Evolutionary conservation across 2,888 invertebrate species (phyloP), one percentile per base, ranked within the genome.

Genomic region (Mythimna pallens): DNA sequence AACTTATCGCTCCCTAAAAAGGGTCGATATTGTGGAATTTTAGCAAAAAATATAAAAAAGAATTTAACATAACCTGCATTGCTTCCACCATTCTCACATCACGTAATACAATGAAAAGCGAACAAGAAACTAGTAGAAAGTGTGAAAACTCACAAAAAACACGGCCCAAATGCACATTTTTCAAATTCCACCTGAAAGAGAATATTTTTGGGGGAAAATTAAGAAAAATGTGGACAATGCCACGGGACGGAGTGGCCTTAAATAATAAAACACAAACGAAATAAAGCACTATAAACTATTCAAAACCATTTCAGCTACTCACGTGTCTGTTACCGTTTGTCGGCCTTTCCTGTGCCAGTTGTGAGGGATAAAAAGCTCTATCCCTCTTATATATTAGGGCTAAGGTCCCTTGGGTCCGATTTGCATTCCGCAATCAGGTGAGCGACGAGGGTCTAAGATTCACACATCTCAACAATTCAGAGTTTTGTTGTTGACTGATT

Each of bases 361-460:
- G 84, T 86, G 82, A 57, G 76, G 88, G 82, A 93, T 90, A 92
- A 90, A 89, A 88, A 87, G 80, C 90, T 89, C 86, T 92, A 92
- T 92, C 88, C 82, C 76, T 81, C 82, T 85, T 83, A 83, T 76
- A 86, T 89, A 91, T 89, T 90, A 88, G 87, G 86, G 83, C 80
- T 86, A 89, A 78, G 88, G 80, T 92, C 91, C 90, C 89, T 65
- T 87, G 90, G 89, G 92, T 54, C 57, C 88, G 83, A 91, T 92
- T 92, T 89, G 89, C 89, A 89, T 92, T 91, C 92, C 92, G 91
- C 91, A 93, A 93, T 92, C 93, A 92, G 93, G 92, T 93, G 89
- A 91, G 86, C 89, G 90, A 91, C 89, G 89, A 91, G 93, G 92
- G 93, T 91, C 89, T 87, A 87, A 89, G 89, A 90, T 88, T 90